Evolutionary conservation across 2,113 vertebrate species (phyloP).

Genomic region (Oryzias javanicus): DNA sequence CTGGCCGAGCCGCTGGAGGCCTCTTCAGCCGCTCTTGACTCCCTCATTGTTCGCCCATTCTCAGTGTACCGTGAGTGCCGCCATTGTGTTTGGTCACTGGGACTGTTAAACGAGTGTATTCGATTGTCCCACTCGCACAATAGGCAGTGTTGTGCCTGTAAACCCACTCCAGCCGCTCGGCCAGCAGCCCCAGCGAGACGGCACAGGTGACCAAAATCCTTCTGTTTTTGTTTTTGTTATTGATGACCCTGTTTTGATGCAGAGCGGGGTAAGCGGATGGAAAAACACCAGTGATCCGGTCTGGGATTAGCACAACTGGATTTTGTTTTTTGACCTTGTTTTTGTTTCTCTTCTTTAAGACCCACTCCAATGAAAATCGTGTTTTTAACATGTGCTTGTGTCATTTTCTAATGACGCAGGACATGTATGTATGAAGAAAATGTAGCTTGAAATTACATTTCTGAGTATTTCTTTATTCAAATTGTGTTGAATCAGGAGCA

Average conservation of each 20-base stretch:
- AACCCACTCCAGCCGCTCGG: conserved; percentile 22
- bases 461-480: no score
- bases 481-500: no score
- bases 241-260: conserved; percentile 50
- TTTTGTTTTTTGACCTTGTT: conserved; percentile 65
- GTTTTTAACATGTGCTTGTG: no score
- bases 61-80: conserved; percentile 41
- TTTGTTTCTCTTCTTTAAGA: conserved; percentile 3
- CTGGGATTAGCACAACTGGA: conserved; percentile 60
- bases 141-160: conserved; percentile 39
- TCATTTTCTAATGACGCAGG: no score
- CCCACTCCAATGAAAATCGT: no score
- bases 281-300: conserved; percentile 48
- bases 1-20: not conserved
- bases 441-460: no score
- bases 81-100: conserved; percentile 61
- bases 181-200: conserved; percentile 22
- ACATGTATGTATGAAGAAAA: no score
- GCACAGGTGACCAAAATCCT: conserved; percentile 29
- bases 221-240: conserved; percentile 38
- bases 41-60: conserved; percentile 49
- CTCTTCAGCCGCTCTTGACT: conserved; percentile 25
- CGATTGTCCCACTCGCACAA: conserved; percentile 59
- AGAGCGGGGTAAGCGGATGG: conserved; percentile 50
- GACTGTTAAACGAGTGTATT: conserved; percentile 51